Evolutionary conservation across 2,888 invertebrate species (phyloP), one percentile per base, ranked within the genome.

Genomic region (Pristionchus japonicus): DNA sequence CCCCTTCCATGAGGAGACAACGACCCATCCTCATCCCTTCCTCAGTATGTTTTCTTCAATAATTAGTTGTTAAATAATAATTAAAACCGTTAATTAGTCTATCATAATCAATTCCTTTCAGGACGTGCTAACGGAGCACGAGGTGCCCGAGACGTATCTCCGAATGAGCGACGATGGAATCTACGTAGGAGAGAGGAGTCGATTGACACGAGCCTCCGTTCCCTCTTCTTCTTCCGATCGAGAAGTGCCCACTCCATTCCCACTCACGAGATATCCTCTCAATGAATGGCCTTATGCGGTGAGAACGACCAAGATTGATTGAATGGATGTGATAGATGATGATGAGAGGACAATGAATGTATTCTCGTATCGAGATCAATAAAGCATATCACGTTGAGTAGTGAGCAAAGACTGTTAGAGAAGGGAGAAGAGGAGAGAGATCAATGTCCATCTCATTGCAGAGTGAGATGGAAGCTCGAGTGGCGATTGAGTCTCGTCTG

Each of bases 211-310:
- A 37, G 37, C 37, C n/a, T n/a, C n/a, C 15, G 37, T 34, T 15
- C 43, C 43, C 15, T 37, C 70, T 70, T 34, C 70, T 27, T 47
- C 43, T 47, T 7, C 4, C 15, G 82, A 83, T 49, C n/a, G 49
- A 23, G 34, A 6, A n/a, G 77, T 77, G 27, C 77, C 77, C 27
- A 43, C 77, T n/a, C n/a, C 77, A 43, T 43, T 77, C 47, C 77
- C 77, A 20, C 43, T 40, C 77, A 77, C 37, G 52, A 49, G 82
- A 27, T 83, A 52, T 52, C 82, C 82, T 20, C 15, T 83, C 52
- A 83, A 83, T 23, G 52, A 83, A 52, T 57, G 57, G 49, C 82
- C 82, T 83, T 49, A 83, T 83, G 37, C 82, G 57, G 82, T 83
- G 20, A 83, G 82, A 43, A 43, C n/a, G n/a, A n/a, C n/a, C n/a